Conservation (phyloP, 2,113 vertebrate species). For the Alligator sinensis region DNA sequence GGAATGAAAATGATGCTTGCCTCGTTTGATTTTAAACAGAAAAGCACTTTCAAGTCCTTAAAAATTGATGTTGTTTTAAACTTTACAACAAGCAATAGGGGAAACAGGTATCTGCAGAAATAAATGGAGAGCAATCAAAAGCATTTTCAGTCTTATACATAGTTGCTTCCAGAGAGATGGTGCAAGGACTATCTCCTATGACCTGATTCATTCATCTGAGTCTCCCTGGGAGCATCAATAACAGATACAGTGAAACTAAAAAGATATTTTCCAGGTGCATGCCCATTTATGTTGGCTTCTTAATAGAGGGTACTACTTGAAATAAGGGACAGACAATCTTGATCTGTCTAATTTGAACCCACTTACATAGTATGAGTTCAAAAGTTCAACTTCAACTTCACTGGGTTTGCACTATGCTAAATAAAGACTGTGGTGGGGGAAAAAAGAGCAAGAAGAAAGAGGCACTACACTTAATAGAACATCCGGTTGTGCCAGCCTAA, state of each 20-base stretch:
- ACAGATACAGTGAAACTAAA: neutral
- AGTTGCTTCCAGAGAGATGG: constrained; percentile 18
- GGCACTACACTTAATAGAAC: neutral
- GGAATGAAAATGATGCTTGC: constrained; percentile 81
- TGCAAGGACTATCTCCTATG: constrained; percentile 9
- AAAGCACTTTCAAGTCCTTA: constrained; percentile 77
- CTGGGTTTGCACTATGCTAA: neutral
- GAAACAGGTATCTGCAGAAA: constrained; percentile 55
- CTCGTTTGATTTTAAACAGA: constrained; percentile 79
- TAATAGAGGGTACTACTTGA: neutral
- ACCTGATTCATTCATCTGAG: constrained; percentile 54
- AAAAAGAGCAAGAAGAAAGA: neutral
- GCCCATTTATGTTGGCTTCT: neutral
- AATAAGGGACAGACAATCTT: neutral
- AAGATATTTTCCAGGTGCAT: neutral
- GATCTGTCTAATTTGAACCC: neutral
- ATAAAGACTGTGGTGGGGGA: neutral
- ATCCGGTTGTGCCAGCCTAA: fast-evolving
- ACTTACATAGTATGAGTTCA: neutral
- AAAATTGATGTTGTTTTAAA: constrained; percentile 80
- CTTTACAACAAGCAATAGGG: constrained; percentile 63
- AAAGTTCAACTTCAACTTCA: neutral
- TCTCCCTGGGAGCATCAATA: constrained; percentile 9
- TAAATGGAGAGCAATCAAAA: constrained; percentile 65
- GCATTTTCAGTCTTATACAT: constrained; percentile 43